Base-by-base conservation (phyloP, 2,888 invertebrate genomes). In the Timandra comae region DNA sequence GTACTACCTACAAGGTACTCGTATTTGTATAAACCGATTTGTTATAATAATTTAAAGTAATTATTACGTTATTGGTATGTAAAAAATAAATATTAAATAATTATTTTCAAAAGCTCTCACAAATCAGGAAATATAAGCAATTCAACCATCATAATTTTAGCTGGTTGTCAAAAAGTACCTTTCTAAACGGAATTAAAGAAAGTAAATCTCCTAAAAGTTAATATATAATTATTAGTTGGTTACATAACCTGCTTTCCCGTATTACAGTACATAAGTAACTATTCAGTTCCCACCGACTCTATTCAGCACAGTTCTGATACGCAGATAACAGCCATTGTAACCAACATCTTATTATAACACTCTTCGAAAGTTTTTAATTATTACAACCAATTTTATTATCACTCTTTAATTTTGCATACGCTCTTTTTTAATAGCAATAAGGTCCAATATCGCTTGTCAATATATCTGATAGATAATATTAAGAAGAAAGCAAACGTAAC, bases 301-400 rank as follows among this genome's bases (percentile, higher is more conserved):
- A 26, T 41, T 32, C 33, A 36, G 33, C 35, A 30, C 35, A 35
- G 27, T 35, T 34, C 35, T 41, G 35, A 46, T 41, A 40, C 21
- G 29, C 27, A 46, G 46, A 56, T 50, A 47, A 40, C 35, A 29
- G 19, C 35, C 19, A 48, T 50, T 50, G 51, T 45, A 39, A n/a
- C 41, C 33, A 40, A 47, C 55, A 56, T 61, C 63, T 63, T 65
- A 67, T 59, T 58, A 56, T 49, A 61, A 53, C 30, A 36, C 31
- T 38, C 44, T 52, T 66, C 46, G 72, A 72, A 79, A 75, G 74
- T 76, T 76, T 69, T 73, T 77, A 77, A 78, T 79, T 72, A 72
- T 62, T 52, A 50, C 38, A 34, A 43, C 50, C 64, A 52, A 66
- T 67, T 56, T 55, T 42, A 53, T 24, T 24, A 16, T 16, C 4